Base-by-base conservation (phyloP, 2,888 invertebrate genomes). In the Lasioglossum pauxillum region DNA sequence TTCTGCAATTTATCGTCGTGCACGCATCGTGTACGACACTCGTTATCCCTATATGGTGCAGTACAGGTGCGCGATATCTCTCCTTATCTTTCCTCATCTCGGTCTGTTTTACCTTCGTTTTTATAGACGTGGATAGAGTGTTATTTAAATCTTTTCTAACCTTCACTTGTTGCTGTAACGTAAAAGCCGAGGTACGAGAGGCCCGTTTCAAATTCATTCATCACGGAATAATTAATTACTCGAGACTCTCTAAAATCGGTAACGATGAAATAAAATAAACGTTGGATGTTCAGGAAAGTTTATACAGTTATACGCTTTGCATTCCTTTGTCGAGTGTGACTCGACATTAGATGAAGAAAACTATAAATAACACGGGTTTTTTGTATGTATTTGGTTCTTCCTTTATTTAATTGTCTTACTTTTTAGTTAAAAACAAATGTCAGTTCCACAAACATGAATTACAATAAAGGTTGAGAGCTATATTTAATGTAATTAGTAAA, bases 11-110 rank as follows among this genome's bases (percentile, higher is more conserved):
- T 89, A 90, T 90, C 81, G 89, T 44, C 79, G 76, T 16, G 64
- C 76, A 64, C 77, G 14, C 44, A 2, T 73, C 82, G 64, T 46
- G 73, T 84, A 75, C 80, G 82, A 83, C 79, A 85, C 86, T 90
- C 86, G 89, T 90, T 90, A 88, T 77, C 91, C 90, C 73, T 85
- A 87, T 90, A 92, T 75, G 90, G 92, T 38, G 38, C 74, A 85
- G 76, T 60, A 74, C 80, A 64, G 83, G 77, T 71, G 76, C 60
- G 38, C 88, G 79, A 85, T 85, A 84, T 88, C 81, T 87, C 84
- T 74, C 71, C 77, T 81, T 78, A 77, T 82, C 74, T 84, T 46
- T 67, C 14, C 38, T 64, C 77, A 73, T 84, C 86, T 84, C 74
- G 78, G 46, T 69, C 82, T 44, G 73, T 78, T 80, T 83, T 87